Evolutionary conservation across 2,113 vertebrate species (phyloP).

Genomic region (Seriola aureovittata): DNA sequence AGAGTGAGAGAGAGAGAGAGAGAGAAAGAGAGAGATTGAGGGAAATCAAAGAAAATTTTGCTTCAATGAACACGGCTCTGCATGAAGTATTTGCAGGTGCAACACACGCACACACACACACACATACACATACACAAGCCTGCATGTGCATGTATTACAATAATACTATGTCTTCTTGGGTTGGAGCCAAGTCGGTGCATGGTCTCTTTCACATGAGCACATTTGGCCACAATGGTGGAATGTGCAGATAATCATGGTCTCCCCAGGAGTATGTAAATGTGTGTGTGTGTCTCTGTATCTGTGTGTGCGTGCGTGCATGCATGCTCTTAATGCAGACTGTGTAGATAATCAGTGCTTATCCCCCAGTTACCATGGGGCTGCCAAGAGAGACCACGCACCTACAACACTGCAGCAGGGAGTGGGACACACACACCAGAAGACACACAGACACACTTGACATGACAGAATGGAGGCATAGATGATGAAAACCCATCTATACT

Average conservation of each 20-base stretch:
- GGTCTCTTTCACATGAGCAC: constrained; percentile 27
- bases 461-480: constrained; percentile 39
- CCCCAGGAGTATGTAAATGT: constrained; percentile 30
- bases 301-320: background rate
- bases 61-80: constrained; percentile 53
- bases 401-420: constrained; percentile 33
- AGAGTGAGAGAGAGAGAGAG: no score
- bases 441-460: constrained; percentile 32
- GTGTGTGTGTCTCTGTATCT: constrained; percentile 15
- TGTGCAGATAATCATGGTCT: constrained; percentile 33
- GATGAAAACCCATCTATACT: constrained; percentile 24
- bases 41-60: constrained; percentile 51
- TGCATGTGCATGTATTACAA: constrained; percentile 6
- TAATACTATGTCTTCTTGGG: constrained; percentile 36
- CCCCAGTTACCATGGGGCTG: constrained; percentile 23
- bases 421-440: background rate
- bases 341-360: constrained; percentile 65
- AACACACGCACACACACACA: background rate
- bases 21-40: constrained; percentile 27
- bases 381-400: constrained; percentile 53
- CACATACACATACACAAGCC: background rate
- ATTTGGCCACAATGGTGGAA: constrained; percentile 40
- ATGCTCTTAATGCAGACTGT: constrained; percentile 26
- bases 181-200: constrained; percentile 37
- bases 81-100: constrained; percentile 25